A percentile compares a stretch with the other conserved stretches of the same genome.
Conservation (phyloP, 1,140 invertebrate species). For the Yoshiicerus persimilis region DNA sequence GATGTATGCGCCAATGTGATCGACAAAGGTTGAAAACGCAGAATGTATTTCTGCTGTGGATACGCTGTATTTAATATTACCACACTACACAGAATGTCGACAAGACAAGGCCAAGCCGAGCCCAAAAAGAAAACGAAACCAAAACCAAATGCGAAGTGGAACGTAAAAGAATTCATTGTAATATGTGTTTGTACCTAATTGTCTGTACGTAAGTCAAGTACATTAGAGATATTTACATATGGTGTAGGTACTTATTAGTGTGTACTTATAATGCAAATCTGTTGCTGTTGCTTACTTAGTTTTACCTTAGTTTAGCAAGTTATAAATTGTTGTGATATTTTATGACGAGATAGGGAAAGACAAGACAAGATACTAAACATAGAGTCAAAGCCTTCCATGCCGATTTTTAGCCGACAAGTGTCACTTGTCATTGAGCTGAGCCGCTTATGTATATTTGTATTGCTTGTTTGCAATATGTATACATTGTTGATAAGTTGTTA, state of each 20-base stretch:
- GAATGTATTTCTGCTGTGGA: neutral
- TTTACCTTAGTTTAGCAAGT: neutral
- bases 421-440: constrained; percentile 5
- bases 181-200: neutral
- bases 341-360: neutral
- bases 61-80: neutral
- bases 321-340: constrained; percentile 7
- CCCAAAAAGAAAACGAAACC: neutral
- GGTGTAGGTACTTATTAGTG: neutral
- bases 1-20: neutral
- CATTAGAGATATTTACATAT: neutral
- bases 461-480: neutral
- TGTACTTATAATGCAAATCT: neutral
- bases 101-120: constrained; percentile 8
- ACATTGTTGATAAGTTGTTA: neutral
- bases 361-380: neutral
- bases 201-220: neutral
- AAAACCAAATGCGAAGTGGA: neutral
- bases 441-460: neutral
- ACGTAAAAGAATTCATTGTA: neutral
- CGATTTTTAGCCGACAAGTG: constrained; percentile 21
- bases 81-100: neutral
- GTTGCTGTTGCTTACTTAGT: neutral
- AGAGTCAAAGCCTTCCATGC: constrained; percentile 13
- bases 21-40: neutral